A percentile compares a stretch with the other conserved stretches of the same genome.
These are phyloP conservation scores for Siderastrea siderea DNA, from an alignment of 92 coral and sea anemone genomes.

Conservation along the genomic window DNA sequence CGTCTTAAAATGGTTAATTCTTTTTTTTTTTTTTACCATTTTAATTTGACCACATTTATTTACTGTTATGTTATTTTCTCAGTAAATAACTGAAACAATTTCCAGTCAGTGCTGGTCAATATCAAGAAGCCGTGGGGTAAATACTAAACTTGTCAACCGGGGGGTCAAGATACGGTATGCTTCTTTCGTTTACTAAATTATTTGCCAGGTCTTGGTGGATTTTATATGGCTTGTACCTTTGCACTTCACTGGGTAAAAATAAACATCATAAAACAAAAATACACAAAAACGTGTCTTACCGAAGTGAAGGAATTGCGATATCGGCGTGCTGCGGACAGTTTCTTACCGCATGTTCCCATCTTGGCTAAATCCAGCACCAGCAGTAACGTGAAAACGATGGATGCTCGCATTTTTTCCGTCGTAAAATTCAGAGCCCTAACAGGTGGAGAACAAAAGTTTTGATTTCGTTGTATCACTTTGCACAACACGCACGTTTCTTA, in stretches of 20 bases:
- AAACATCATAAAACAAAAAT: background rate
- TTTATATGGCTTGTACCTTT: background rate
- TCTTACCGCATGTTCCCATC: constrained; percentile 21
- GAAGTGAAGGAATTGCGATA: constrained; percentile 11
- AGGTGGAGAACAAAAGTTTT: constrained; percentile 20
- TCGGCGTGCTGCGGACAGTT: constrained; percentile 2
- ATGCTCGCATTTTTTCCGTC: constrained; percentile 17
- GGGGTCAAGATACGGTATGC: constrained; percentile 7
- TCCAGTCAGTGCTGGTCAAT: background rate
- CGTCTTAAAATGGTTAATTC: background rate
- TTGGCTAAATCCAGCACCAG: constrained; percentile 39
- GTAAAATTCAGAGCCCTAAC: background rate
- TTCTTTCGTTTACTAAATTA: background rate
- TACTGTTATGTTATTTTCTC: background rate
- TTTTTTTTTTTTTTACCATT: too few relatives aligned
- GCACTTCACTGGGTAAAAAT: too few relatives aligned
- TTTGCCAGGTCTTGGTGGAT: background rate
- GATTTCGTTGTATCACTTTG: background rate
- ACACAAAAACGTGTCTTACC: constrained; percentile 10
- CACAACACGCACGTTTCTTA: background rate
- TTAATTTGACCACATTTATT: too few relatives aligned
- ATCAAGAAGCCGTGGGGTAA: constrained; percentile 18
- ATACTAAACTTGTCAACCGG: constrained; percentile 14
- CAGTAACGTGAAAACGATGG: background rate
- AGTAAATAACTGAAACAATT: background rate